Evolutionary conservation across 2,888 invertebrate species (phyloP).

Genomic region (Apomyelois bistriatella): DNA sequence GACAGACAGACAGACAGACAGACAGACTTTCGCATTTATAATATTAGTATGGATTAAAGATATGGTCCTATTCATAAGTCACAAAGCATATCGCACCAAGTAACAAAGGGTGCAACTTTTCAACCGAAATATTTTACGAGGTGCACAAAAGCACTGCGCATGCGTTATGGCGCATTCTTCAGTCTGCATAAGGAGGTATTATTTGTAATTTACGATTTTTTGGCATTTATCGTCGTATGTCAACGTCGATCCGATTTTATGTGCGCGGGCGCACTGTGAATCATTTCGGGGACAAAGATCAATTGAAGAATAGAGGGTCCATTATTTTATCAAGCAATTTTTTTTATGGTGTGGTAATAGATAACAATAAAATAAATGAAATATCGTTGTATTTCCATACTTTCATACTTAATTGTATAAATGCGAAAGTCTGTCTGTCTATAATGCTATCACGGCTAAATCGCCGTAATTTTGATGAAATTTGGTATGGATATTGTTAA

Average conservation of each 20-base stretch:
- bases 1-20: no score
- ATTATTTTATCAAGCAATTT: no score
- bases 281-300: conserved; percentile 39
- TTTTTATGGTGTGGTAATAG: no score
- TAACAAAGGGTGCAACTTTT: conserved; percentile 4
- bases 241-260: conserved; percentile 61
- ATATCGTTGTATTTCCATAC: no score
- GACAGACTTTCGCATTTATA: no score
- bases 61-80: background rate
- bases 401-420: no score
- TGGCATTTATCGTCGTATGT: conserved; percentile 67
- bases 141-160: background rate
- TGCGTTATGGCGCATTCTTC: conserved; percentile 11
- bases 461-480: no score
- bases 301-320: conserved; percentile 2
- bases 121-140: conserved; percentile 8
- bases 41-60: no score
- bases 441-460: no score
- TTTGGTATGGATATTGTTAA: no score
- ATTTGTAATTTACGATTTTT: conserved; percentile 60
- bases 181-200: conserved; percentile 36
- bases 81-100: background rate
- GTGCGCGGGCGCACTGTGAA: conserved; percentile 46
- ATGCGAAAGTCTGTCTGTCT: no score
- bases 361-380: no score